A percentile compares a stretch with the other conserved stretches of the same genome.
These are phyloP conservation scores for Actinia equina DNA, from an alignment of 64 coral and sea anemone species.

Conservation along the genomic window DNA sequence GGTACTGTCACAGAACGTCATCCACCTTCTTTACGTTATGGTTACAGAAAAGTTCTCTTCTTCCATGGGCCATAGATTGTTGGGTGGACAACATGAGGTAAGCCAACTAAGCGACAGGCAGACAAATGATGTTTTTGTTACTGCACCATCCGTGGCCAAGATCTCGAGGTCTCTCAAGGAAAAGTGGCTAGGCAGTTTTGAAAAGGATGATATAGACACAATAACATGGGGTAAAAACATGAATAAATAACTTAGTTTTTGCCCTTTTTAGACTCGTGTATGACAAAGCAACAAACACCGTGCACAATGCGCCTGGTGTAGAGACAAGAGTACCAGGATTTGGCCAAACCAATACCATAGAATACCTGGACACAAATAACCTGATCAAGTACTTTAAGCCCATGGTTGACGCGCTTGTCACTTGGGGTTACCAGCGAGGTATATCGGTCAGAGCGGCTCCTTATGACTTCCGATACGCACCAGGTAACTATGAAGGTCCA, in stretches of 20 bases:
- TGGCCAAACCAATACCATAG: no score
- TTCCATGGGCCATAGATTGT: conserved; percentile 38
- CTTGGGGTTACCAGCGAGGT: conserved; percentile 63
- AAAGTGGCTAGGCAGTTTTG: no score
- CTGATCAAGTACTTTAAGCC: conserved; percentile 62
- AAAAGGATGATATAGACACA: no score
- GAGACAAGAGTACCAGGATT: no score
- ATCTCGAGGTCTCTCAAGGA: no score
- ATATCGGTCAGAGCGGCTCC: conserved; percentile 70
- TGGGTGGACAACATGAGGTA: conserved; percentile 69
- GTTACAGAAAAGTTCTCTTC: conserved; percentile 35
- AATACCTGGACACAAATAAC: no score
- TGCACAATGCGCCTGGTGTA: no score
- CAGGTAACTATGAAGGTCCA: conserved; percentile 12
- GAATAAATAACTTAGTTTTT: background rate
- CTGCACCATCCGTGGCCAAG: no score
- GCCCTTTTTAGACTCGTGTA: conserved; percentile 58
- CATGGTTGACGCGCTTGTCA: conserved; percentile 37
- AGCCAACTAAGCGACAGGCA: background rate
- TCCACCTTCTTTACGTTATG: conserved; percentile 49
- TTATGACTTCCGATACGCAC: conserved; percentile 88
- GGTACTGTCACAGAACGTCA: conserved; percentile 49
- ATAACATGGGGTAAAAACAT: no score
- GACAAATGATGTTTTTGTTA: no score
- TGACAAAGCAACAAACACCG: no score